A percentile compares a stretch with the other conserved stretches of the same genome.
Conservation (phyloP, 2,797 vertebrate species). For the Poecilia wingei region DNA sequence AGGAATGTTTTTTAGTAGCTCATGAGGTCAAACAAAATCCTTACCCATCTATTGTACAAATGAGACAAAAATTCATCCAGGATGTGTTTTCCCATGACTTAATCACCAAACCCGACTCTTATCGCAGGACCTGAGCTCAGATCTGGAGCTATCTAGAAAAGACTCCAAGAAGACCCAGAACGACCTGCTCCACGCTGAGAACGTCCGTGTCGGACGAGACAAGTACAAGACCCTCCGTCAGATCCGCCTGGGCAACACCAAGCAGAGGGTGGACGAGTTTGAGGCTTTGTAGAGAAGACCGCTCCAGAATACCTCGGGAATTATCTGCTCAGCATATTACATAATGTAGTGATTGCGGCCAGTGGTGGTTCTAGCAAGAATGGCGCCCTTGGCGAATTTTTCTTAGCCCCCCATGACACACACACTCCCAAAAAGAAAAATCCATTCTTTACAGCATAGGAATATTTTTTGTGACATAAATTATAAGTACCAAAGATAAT, state of each 20-base stretch:
- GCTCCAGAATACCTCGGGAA: conserved; percentile 41
- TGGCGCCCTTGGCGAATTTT: background rate
- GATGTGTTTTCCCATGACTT: background rate
- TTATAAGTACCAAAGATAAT: background rate
- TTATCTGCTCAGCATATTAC: conserved; percentile 17
- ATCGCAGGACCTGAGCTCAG: conserved; percentile 87
- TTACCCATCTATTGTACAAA: background rate
- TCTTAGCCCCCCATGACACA: background rate
- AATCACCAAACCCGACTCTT: background rate
- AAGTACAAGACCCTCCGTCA: conserved; percentile 98
- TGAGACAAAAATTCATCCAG: background rate
- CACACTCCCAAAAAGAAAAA: background rate
- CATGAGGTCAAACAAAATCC: too few species aligned
- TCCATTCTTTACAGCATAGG: background rate
- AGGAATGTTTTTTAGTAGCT: background rate
- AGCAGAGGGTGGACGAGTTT: conserved; percentile 98
- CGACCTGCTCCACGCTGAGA: conserved; percentile 90
- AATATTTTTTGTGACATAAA: background rate
- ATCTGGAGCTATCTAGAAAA: conserved; percentile 87
- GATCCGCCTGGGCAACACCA: conserved; percentile 97
- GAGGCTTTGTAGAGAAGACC: conserved; percentile 87
- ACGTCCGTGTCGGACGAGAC: conserved; percentile 89
- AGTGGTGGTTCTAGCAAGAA: background rate
- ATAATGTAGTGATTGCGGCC: conserved; percentile 25
- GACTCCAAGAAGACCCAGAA: conserved; percentile 88